Percentiles rank a stretch among this genome's conserved stretches.
These are phyloP conservation scores for Drosophila yakuba DNA, from an alignment of 1,140 invertebrate species.

Conservation along the genomic window DNA sequence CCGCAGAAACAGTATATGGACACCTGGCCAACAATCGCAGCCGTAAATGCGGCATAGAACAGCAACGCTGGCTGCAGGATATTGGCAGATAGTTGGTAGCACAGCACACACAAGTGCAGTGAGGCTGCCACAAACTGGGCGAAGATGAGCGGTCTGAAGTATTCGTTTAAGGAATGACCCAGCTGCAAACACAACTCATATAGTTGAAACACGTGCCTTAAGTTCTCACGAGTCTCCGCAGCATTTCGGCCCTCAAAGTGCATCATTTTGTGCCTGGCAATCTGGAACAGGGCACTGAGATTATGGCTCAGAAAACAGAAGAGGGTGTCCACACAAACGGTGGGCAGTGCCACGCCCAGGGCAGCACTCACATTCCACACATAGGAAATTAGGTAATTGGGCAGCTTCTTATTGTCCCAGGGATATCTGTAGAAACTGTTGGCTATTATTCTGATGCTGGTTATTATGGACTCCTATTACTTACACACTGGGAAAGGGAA, in stretches of 20 bases:
- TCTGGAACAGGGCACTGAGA: constrained; percentile 46
- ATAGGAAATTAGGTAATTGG: constrained; percentile 52
- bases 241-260: constrained; percentile 11
- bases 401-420: constrained; percentile 29
- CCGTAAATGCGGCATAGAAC: constrained; percentile 48
- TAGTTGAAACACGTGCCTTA: constrained; percentile 23
- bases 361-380: constrained; percentile 53
- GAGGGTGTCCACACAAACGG: constrained; percentile 52
- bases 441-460: background rate
- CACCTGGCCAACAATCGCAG: constrained; percentile 43
- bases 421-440: constrained; percentile 36
- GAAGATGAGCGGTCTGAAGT: constrained; percentile 48
- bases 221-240: constrained; percentile 11
- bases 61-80: constrained; percentile 30
- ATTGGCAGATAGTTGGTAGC: constrained; percentile 49
- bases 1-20: constrained; percentile 58
- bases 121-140: constrained; percentile 41
- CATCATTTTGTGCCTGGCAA: constrained; percentile 29
- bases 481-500: constrained; percentile 61
- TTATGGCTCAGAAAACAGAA: constrained; percentile 52
- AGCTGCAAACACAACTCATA: constrained; percentile 21
- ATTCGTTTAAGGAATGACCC: constrained; percentile 19
- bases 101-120: constrained; percentile 52
- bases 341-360: constrained; percentile 38
- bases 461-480: too few relatives aligned